Conservation (phyloP, 1,140 invertebrate genomes). For the Meloidogyne exigua region DNA sequence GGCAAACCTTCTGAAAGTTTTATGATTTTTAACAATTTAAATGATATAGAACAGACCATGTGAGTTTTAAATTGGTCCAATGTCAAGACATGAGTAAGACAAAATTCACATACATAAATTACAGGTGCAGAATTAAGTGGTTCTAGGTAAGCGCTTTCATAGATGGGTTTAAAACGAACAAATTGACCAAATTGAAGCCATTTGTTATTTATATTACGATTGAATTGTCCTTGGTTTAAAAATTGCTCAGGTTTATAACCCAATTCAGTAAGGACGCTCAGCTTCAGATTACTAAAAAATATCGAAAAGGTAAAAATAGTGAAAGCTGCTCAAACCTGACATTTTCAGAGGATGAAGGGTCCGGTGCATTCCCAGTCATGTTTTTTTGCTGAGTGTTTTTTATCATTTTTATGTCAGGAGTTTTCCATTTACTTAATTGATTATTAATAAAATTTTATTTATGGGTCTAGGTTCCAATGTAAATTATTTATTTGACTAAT, state of each 20-base stretch:
- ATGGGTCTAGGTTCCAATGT: too few species aligned
- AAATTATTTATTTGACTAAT: too few species aligned
- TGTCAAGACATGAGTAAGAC: slow-evolving; percentile 31
- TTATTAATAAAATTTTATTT: background rate
- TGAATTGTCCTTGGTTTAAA: background rate
- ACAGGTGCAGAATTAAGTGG: slow-evolving; percentile 25
- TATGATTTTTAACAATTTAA: background rate
- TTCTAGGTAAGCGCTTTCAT: slow-evolving; percentile 42
- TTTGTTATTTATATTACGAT: slow-evolving; percentile 23
- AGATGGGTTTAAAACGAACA: slow-evolving; percentile 36
- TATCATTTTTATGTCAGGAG: background rate
- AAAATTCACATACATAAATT: slow-evolving; percentile 51
- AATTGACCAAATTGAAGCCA: slow-evolving; percentile 44
- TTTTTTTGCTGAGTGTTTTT: background rate
- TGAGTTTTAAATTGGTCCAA: slow-evolving; percentile 38
- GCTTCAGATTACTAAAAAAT: background rate
- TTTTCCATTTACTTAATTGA: background rate
- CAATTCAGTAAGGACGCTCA: slow-evolving; percentile 8
- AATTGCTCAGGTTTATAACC: background rate
- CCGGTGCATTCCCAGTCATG: background rate
- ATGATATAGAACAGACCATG: slow-evolving; percentile 24
- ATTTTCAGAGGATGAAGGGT: background rate
- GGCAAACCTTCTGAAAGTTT: slow-evolving; percentile 73
- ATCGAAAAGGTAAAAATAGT: background rate
- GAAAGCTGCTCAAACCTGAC: background rate